A percentile compares a stretch with the other conserved stretches of the same genome.
These are phyloP conservation scores for Stichopus chloronotus DNA, from an alignment of 35 echinoderm and acorn worm genomes.

Conservation along the genomic window DNA sequence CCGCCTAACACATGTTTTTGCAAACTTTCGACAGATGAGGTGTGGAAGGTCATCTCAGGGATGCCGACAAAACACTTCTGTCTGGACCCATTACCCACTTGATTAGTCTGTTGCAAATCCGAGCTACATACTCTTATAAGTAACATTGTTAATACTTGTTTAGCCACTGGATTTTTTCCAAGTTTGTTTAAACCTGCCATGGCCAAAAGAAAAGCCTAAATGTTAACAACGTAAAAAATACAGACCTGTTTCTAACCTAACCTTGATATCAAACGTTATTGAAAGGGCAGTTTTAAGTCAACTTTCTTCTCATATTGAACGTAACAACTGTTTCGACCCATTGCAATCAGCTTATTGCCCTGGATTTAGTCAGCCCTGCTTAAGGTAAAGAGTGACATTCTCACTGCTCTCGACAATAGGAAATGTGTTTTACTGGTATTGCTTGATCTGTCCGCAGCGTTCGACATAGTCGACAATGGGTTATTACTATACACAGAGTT, in stretches of 20 bases:
- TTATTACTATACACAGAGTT: background rate
- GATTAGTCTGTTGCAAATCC: background rate
- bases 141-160: background rate
- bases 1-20: background rate
- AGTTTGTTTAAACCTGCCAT: background rate
- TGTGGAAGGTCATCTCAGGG: background rate
- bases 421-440: constrained; percentile 15
- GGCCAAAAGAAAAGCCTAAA: background rate
- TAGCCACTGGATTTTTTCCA: too few relatives aligned
- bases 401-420: background rate
- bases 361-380: background rate
- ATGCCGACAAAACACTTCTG: background rate
- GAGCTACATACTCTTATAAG: background rate
- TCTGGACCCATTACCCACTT: background rate
- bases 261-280: background rate
- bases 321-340: background rate
- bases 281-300: constrained; percentile 13
- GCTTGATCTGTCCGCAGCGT: background rate
- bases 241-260: background rate
- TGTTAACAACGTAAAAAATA: background rate
- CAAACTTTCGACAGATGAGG: background rate
- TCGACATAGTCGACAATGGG: background rate
- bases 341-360: background rate
- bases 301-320: background rate
- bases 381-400: constrained; percentile 3